phyloP scores from a whole-genome alignment of 2,888 invertebrate species.

The Sarcophaga carnaria region DNA sequence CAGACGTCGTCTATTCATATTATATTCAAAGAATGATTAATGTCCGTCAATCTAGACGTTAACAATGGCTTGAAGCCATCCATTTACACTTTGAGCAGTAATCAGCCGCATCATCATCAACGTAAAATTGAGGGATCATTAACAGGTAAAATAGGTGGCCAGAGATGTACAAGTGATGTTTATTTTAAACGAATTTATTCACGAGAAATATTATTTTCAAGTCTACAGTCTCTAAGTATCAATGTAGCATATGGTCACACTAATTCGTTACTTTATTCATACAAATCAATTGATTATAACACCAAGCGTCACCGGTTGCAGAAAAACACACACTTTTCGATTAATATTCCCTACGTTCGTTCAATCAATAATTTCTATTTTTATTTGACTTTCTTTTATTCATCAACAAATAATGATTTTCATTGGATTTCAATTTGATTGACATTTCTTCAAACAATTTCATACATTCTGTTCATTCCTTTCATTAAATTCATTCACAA shows the following conservation, averaged over 20 bases:
- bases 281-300: conserved; percentile 49
- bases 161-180: not conserved
- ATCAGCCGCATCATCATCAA: conserved; percentile 39
- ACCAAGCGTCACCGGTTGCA: conserved; percentile 6
- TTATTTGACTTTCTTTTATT: not conserved
- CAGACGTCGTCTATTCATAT: not conserved
- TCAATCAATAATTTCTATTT: conserved; percentile 3
- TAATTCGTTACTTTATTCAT: not conserved
- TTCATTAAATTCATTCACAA: conserved; percentile 4
- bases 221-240: no score
- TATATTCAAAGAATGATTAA: conserved; percentile 68
- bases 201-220: no score
- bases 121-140: conserved; percentile 56
- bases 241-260: conserved; percentile 23
- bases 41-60: conserved; percentile 48
- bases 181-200: no score
- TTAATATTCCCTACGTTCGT: not conserved
- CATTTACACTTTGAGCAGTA: conserved; percentile 50
- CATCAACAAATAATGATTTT: conserved; percentile 22
- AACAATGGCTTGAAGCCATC: conserved; percentile 39
- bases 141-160: conserved; percentile 34
- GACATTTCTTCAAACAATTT: conserved; percentile 67
- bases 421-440: conserved; percentile 43
- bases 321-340: conserved; percentile 37
- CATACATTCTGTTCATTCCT: conserved; percentile 31